A percentile compares a stretch with the other conserved stretches of the same genome.
phyloP scores from a whole-genome alignment of 1,140 invertebrate genomes.

The Paraescarpia echinospica region DNA sequence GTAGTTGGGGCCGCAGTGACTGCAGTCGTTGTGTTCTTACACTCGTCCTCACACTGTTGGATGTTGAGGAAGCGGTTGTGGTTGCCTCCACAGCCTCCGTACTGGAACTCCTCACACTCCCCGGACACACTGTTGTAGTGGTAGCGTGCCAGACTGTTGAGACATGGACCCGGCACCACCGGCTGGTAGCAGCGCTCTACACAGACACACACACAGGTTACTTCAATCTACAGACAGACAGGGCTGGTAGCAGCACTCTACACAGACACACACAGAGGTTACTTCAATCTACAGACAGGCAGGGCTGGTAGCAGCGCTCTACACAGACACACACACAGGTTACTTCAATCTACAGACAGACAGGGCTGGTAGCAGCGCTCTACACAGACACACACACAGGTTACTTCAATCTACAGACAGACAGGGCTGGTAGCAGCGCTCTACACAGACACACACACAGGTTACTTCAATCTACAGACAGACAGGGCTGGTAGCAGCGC shows the following conservation, averaged over 20 bases:
- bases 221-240: background rate
- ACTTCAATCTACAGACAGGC: too few species aligned
- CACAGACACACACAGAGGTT: too few species aligned
- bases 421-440: too few species aligned
- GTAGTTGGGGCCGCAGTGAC: background rate
- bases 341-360: too few species aligned
- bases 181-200: conserved; percentile 72
- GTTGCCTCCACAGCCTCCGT: conserved; percentile 47
- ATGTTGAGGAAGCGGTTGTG: conserved; percentile 36
- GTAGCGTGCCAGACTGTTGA: conserved; percentile 33
- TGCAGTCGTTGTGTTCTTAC: background rate
- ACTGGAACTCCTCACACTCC: conserved; percentile 42
- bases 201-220: background rate
- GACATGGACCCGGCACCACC: conserved; percentile 77
- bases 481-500: too few species aligned
- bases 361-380: too few species aligned
- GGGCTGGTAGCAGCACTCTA: conserved; percentile 60
- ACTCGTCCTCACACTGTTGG: conserved; percentile 1
- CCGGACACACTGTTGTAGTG: conserved; percentile 34
- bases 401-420: too few species aligned
- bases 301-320: too few species aligned
- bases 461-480: too few species aligned
- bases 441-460: too few species aligned
- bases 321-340: too few species aligned
- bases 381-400: too few species aligned